Evolutionary conservation across 2,113 vertebrate species (phyloP), one percentile per base, ranked within the genome.

Genomic region (Chionodraco myersi): DNA sequence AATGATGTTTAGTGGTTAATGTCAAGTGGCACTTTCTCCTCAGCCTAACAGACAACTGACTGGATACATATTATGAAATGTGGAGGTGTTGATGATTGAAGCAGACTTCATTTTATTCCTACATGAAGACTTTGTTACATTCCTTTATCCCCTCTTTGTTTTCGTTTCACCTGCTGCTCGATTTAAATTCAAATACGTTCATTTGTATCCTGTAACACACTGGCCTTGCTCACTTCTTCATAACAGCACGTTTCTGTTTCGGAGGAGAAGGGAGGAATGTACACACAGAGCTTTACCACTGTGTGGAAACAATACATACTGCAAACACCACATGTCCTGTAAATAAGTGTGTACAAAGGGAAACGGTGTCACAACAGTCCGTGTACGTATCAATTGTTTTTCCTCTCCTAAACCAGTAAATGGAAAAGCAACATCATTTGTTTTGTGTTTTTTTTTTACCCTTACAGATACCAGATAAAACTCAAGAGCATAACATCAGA

Each of bases 361-460:
- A 72, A 72, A 49, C 10, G 16, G 4, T 77, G 30, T 45, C 34
- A 57, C 13, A 69, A 34, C 5, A 15, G 5, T 1, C 48, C 12
- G 11, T 12, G 69, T 41, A 56, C 26, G 76, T 73, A 80, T 2
- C 61, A n/a, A 62, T 12, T 73, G 58, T 77, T 64, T 87, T 79
- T 81, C 30, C 36, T 41, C 36, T 41, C 36, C 7, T 41, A 41
- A 41, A 41, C 36, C 36, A 41, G 36, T 8, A 41, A 41, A 41
- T 7, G 7, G 36, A 41, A 41, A 41, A 41, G 36, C 36, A 41
- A 41, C 36, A 6, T 6, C 0, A 41, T 41, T 41, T 7, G 36
- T 41, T 41, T 41, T 41, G 36, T 41, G 6, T 41, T 6, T 7
- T 7, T n/a, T 41, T 41, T 41, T 6, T 7, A 7, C 6, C 6